Percentiles rank a stretch among this genome's conserved stretches.
These are phyloP conservation scores for Epizoanthus ramosus DNA, from an alignment of 92 coral and sea anemone genomes.

Conservation along the genomic window DNA sequence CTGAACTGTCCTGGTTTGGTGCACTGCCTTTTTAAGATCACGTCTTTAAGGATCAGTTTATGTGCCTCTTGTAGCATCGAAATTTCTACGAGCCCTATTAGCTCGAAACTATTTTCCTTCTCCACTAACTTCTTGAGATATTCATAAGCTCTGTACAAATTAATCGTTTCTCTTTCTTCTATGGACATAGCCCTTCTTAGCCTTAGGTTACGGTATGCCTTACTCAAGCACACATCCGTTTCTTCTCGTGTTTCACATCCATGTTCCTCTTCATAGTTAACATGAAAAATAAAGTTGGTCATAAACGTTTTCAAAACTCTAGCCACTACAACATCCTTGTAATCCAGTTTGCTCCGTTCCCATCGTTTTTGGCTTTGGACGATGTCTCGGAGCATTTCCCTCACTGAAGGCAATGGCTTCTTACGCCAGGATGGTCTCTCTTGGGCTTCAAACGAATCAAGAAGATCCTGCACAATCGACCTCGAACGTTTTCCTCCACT, in stretches of 20 bases:
- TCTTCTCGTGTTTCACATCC: slow-evolving; percentile 53
- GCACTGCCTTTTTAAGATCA: not conserved
- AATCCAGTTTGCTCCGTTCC: not conserved
- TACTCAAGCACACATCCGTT: slow-evolving; percentile 45
- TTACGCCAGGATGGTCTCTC: slow-evolving; percentile 80
- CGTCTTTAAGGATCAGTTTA: slow-evolving; percentile 54
- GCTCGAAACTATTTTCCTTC: slow-evolving; percentile 2
- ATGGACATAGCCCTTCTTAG: slow-evolving; percentile 30
- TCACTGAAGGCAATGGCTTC: slow-evolving; percentile 16
- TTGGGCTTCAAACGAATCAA: slow-evolving; percentile 64
- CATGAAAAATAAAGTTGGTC: slow-evolving; percentile 58
- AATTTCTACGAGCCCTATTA: slow-evolving; percentile 37
- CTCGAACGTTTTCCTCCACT: not conserved
- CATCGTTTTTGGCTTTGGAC: slow-evolving; percentile 52
- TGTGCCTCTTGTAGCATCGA: slow-evolving; percentile 53
- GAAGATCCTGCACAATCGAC: slow-evolving; percentile 54
- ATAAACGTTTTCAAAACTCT: slow-evolving; percentile 42
- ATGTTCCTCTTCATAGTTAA: slow-evolving; percentile 80
- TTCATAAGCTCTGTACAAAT: slow-evolving; percentile 57
- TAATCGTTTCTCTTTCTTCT: slow-evolving; percentile 74
- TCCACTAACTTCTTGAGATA: slow-evolving; percentile 21
- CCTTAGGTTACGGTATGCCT: not conserved
- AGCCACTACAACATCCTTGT: slow-evolving; percentile 3
- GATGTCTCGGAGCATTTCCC: slow-evolving; percentile 30
- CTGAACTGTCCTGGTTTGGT: slow-evolving; percentile 74